Evolutionary conservation across 1,140 invertebrate species (phyloP).

Genomic region (Apis florea): DNA sequence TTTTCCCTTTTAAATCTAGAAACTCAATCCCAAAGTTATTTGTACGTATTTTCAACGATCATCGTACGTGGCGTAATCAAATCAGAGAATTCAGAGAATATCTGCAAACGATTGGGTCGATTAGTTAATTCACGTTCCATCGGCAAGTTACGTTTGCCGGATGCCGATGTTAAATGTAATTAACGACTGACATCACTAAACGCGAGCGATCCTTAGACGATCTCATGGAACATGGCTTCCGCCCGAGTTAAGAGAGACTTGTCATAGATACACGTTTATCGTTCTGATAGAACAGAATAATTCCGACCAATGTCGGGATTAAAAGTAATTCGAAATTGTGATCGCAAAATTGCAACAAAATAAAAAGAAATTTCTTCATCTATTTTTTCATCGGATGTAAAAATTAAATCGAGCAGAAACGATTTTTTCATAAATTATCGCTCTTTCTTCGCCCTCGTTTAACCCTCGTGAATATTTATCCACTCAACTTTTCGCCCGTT

Average conservation of each 20-base stretch:
- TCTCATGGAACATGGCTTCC: not conserved
- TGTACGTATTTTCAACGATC: not conserved
- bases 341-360: not conserved
- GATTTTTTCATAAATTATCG: not conserved
- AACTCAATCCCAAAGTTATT: not conserved
- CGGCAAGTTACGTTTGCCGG: conserved; percentile 40
- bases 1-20: too few relatives aligned
- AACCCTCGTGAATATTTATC: not conserved
- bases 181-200: conserved; percentile 53
- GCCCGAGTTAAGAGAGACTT: conserved; percentile 21
- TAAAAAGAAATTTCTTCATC: not conserved
- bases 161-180: conserved; percentile 60
- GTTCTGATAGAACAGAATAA: not conserved
- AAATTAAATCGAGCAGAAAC: not conserved
- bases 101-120: conserved; percentile 40
- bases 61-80: not conserved
- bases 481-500: not conserved
- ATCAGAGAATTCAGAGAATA: conserved; percentile 42
- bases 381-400: not conserved
- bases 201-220: conserved; percentile 32
- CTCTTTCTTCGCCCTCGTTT: not conserved
- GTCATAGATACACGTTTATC: conserved; percentile 19
- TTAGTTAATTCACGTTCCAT: conserved; percentile 66
- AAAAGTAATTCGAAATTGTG: not conserved
- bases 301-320: not conserved